Evolutionary conservation across 2,888 invertebrate species (phyloP), one percentile per base, ranked within the genome.

Genomic region (Leptopilina syphax): DNA sequence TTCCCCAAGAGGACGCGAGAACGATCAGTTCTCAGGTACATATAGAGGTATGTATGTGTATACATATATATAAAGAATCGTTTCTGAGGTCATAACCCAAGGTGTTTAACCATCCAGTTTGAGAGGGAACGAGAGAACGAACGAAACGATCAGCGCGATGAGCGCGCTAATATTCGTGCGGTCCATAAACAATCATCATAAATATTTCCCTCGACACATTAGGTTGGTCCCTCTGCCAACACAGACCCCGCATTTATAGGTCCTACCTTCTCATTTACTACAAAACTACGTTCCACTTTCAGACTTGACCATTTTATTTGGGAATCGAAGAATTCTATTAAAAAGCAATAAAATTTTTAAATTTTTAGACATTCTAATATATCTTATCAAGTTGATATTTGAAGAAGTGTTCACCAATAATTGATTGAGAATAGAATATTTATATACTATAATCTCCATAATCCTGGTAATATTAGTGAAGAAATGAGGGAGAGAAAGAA

Each of bases 121-220:
- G 76, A 73, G 78, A 76, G 78, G 66, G 65, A 68, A 65, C 65
- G 67, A 65, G 78, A 44, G 83, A 81, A 80, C 79, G 80, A 80
- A 80, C 77, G 79, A 81, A 84, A 78, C 80, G 80, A 83, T 80
- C 83, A 83, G 82, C 83, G 80, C 82, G 84, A 85, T 86, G 87
- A 90, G 87, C 88, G 89, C 88, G 89, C 89, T 90, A 90, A 90
- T 90, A 90, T 90, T 90, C 90, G 88, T 87, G 87, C 87, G 90
- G 89, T 89, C 90, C 90, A 90, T 90, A 90, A 90, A 90, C 90
- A 90, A 90, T 90, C 90, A 90, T 90, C 90, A 90, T 90, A 90
- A 90, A 90, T 90, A 90, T 90, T 89, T 90, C 87, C 88, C 87
- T 90, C 90, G 90, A 90, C 90, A 90, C 90, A 90, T 90, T 90